These are phyloP conservation scores for Gallinago jamesoni DNA, from an alignment of 2,113 vertebrate genomes.

Conservation along the genomic window DNA sequence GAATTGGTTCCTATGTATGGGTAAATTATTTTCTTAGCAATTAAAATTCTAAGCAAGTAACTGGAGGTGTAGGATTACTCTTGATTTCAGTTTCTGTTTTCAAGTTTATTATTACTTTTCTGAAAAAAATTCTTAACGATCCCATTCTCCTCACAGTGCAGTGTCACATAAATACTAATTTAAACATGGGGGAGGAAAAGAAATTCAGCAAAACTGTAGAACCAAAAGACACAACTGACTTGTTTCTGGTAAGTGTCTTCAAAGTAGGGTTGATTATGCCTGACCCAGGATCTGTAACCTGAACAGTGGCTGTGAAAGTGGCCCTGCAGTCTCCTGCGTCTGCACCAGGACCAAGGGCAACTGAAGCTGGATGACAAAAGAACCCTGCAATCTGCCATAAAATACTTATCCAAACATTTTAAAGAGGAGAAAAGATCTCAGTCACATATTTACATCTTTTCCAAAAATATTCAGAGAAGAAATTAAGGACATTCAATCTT, in stretches of 20 bases:
- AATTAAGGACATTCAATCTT: not conserved
- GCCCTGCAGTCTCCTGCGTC: not conserved
- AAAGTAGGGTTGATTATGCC: not conserved
- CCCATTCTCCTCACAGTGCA: not conserved
- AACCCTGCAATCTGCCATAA: not conserved
- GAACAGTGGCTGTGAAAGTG: not conserved
- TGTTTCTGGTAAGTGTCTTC: not conserved
- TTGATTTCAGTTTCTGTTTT: not conserved
- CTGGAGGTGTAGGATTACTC: not conserved
- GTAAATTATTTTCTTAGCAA: not conserved
- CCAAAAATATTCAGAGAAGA: not conserved
- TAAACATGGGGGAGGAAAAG: rapidly evolving
- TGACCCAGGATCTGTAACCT: not conserved
- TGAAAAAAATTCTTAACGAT: not conserved
- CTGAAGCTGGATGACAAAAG: not conserved
- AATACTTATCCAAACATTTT: not conserved
- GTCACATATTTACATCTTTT: not conserved
- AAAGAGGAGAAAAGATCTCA: not conserved
- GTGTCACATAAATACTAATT: not conserved
- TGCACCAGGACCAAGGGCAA: not conserved
- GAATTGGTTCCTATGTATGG: not conserved
- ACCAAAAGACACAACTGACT: not conserved
- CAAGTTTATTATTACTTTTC: not conserved
- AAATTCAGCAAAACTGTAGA: not conserved
- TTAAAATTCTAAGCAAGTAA: not conserved